Conservation (phyloP, 2,797 vertebrate genomes). For the Margarornis squamiger region DNA sequence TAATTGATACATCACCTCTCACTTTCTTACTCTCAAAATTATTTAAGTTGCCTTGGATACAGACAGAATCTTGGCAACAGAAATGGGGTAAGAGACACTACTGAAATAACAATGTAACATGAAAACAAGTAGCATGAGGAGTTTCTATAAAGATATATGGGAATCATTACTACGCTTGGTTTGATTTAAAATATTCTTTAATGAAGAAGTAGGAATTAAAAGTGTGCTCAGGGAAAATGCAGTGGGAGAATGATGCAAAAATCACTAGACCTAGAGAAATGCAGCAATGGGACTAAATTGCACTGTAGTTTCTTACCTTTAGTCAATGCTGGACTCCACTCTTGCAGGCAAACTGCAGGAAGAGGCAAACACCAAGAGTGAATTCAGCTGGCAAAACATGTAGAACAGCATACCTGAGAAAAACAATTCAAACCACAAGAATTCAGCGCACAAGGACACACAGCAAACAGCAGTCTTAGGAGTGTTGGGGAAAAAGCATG, state of each 20-base stretch:
- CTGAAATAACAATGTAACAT: constrained; percentile 21
- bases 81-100: neutral
- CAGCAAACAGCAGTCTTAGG: neutral
- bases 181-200: neutral
- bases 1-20: constrained; percentile 21
- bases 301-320: neutral
- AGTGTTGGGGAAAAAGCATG: neutral
- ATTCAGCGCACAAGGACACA: neutral
- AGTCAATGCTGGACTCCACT: neutral
- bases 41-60: constrained; percentile 52
- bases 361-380: neutral
- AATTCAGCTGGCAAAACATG: constrained; percentile 7
- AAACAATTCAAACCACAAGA: constrained; percentile 26
- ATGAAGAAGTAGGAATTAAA: neutral
- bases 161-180: neutral
- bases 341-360: neutral
- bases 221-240: neutral
- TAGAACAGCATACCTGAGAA: neutral
- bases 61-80: constrained; percentile 36
- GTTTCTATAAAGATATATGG: neutral
- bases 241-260: neutral
- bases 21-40: constrained; percentile 16
- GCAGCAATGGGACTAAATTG: neutral
- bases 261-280: neutral
- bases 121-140: constrained; percentile 7